Evolutionary conservation across 2,888 invertebrate species (phyloP).

Genomic region (Lasioglossum villosulum): DNA sequence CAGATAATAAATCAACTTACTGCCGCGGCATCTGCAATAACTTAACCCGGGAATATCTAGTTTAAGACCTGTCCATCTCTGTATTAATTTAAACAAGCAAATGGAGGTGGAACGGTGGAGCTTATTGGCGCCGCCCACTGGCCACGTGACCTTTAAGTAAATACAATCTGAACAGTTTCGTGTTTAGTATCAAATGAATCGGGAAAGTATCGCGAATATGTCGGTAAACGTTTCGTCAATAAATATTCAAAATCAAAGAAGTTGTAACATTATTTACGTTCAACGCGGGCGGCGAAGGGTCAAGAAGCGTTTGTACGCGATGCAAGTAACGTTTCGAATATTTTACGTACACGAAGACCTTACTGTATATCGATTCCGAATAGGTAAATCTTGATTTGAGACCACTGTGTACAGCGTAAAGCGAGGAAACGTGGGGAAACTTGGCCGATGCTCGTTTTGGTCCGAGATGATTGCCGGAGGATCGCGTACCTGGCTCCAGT

Average conservation of each 20-base stretch:
- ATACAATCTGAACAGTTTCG: too few species aligned
- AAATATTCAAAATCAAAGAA: too few species aligned
- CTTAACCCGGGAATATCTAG: background rate
- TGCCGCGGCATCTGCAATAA: background rate
- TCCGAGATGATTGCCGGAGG: background rate
- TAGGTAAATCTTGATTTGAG: background rate
- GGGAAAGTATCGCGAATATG: too few species aligned
- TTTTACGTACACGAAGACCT: background rate
- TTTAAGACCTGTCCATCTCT: background rate
- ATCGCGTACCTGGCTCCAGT: background rate
- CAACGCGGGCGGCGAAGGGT: too few species aligned
- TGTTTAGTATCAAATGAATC: too few species aligned
- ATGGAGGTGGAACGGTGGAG: background rate
- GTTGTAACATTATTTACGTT: too few species aligned
- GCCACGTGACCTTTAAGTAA: background rate
- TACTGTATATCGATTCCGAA: background rate
- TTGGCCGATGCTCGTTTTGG: background rate
- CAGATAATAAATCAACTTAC: background rate
- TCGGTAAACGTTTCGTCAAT: too few species aligned
- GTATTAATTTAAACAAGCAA: background rate
- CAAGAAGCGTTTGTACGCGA: background rate
- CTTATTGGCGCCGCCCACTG: background rate
- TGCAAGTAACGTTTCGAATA: background rate
- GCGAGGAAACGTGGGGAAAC: background rate
- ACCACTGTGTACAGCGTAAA: background rate